Evolutionary conservation across 2,888 invertebrate genomes (phyloP).

Genomic region (Zele albiditarsus): DNA sequence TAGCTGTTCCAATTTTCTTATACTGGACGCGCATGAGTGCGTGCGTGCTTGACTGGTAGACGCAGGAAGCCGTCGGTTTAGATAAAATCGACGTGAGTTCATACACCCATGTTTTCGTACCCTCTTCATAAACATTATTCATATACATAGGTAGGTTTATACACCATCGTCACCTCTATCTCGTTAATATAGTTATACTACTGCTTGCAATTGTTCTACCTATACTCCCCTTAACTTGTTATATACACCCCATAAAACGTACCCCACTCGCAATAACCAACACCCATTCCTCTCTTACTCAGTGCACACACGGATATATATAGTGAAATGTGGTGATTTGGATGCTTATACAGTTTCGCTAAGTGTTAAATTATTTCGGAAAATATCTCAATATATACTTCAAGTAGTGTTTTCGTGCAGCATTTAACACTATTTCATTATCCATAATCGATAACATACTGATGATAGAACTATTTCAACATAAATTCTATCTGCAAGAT

Average conservation of each 20-base stretch:
- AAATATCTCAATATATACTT: slow-evolving; percentile 25
- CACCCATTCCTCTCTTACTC: slow-evolving; percentile 57
- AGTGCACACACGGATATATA: slow-evolving; percentile 37
- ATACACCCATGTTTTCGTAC: slow-evolving; percentile 57
- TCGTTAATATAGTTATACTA: not conserved
- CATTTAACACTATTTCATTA: too few species aligned
- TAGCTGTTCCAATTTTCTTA: slow-evolving; percentile 9
- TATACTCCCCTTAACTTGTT: slow-evolving; percentile 56
- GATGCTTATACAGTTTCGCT: slow-evolving; percentile 43
- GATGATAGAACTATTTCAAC: not conserved
- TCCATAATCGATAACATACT: too few species aligned
- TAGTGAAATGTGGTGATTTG: slow-evolving; percentile 53
- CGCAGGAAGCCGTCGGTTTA: slow-evolving; percentile 70
- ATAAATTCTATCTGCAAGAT: not conserved
- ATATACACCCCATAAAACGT: slow-evolving; percentile 67
- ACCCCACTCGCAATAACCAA: slow-evolving; percentile 64
- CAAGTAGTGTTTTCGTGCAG: not conserved
- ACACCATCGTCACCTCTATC: slow-evolving; percentile 26
- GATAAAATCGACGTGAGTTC: slow-evolving; percentile 65
- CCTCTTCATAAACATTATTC: slow-evolving; percentile 40
- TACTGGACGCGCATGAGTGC: slow-evolving; percentile 24
- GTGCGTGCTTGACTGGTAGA: slow-evolving; percentile 45
- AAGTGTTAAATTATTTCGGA: slow-evolving; percentile 20
- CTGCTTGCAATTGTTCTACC: not conserved
- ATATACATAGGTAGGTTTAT: not conserved